A percentile compares a stretch with the other conserved stretches of the same genome.
phyloP scores from a whole-genome alignment of 2,888 invertebrate genomes.

The Heteromyza rotundicornis region DNA sequence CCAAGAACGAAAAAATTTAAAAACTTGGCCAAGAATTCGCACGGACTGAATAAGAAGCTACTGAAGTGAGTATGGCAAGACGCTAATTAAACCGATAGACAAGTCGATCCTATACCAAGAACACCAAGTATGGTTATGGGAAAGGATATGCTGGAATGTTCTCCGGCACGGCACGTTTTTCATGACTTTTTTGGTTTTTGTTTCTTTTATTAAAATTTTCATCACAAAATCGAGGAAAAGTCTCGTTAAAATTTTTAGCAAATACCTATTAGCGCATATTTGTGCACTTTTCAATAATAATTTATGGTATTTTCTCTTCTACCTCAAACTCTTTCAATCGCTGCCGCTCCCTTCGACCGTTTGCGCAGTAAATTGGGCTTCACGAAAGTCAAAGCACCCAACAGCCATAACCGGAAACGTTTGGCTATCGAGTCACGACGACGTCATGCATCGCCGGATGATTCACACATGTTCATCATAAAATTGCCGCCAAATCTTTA shows the following conservation, averaged over 20 bases:
- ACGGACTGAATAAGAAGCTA: slow-evolving; percentile 57
- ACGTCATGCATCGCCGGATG: slow-evolving; percentile 73
- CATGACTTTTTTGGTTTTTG: slow-evolving; percentile 14
- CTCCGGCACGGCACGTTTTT: slow-evolving; percentile 19
- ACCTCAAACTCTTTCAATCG: too few relatives aligned
- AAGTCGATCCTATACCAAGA: slow-evolving; percentile 42
- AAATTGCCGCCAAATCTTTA: slow-evolving; percentile 85
- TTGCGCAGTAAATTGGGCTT: slow-evolving; percentile 72
- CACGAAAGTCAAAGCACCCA: slow-evolving; percentile 74
- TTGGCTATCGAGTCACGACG: slow-evolving; percentile 78
- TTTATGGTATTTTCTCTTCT: slow-evolving; percentile 51
- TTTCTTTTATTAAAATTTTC: too few relatives aligned
- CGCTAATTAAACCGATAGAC: slow-evolving; percentile 23
- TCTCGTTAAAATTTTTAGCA: neutral
- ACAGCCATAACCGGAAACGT: slow-evolving; percentile 81
- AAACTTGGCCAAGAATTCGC: slow-evolving; percentile 45
- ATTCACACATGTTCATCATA: slow-evolving; percentile 86
- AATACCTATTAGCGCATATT: neutral
- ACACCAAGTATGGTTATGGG: slow-evolving; percentile 45
- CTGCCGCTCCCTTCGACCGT: neutral
- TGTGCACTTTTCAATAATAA: slow-evolving; percentile 10
- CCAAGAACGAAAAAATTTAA: slow-evolving; percentile 40
- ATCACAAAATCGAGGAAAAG: neutral
- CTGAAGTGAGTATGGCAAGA: slow-evolving; percentile 49
- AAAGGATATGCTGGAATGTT: slow-evolving; percentile 17